Evolutionary conservation across 1,140 invertebrate species (phyloP).

Genomic region (Yoshiicerus persimilis): DNA sequence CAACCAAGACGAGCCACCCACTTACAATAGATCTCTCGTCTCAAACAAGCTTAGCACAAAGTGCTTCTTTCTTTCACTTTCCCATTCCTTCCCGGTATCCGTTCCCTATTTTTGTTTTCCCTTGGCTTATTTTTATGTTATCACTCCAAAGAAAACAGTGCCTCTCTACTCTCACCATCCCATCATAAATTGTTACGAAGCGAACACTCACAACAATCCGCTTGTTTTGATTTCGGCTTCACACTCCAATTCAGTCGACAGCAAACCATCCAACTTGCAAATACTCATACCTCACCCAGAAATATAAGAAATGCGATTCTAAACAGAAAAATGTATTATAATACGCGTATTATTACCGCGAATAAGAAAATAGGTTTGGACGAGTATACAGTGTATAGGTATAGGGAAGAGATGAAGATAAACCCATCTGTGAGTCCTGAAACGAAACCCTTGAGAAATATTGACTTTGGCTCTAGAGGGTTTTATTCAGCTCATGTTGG

Average conservation of each 20-base stretch:
- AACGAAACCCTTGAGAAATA: background rate
- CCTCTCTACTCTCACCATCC: background rate
- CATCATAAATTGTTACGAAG: background rate
- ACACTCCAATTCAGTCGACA: background rate
- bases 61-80: background rate
- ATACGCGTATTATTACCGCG: too few species aligned
- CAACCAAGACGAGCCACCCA: background rate
- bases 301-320: too few species aligned
- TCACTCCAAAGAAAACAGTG: background rate
- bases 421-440: background rate
- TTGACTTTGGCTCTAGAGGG: background rate
- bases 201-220: background rate
- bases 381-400: too few species aligned
- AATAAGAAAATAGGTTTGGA: too few species aligned
- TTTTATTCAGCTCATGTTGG: background rate
- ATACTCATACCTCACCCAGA: too few species aligned
- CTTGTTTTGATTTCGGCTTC: background rate
- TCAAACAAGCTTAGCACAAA: background rate
- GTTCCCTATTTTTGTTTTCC: background rate
- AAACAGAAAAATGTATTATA: too few species aligned
- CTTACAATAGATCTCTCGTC: background rate
- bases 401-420: background rate
- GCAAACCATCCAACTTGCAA: background rate
- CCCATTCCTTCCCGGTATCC: background rate
- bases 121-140: background rate